Base-by-base conservation (phyloP, 1,140 invertebrate genomes). In the Alviniconcha marisindica region DNA sequence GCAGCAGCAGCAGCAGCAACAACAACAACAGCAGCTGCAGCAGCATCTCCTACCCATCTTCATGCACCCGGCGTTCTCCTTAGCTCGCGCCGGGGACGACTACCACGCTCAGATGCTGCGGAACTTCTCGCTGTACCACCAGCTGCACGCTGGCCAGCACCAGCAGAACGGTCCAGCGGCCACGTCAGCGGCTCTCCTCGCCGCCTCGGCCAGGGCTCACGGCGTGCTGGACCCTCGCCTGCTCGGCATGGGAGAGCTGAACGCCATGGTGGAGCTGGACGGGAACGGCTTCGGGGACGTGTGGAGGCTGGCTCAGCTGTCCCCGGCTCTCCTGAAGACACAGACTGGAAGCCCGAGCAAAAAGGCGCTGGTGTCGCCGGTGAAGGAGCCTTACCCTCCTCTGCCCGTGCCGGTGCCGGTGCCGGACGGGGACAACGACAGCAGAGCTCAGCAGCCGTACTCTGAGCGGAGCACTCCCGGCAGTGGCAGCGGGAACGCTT, bases 61-160 rank as follows among this genome's bases (percentile, higher is more conserved):
- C 24, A 78, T 90, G 2, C 90, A 91, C 54, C 90, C 90, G 0
- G 89, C 89, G 15, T 91, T 91, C 80, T 83, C 87, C n/a, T 60
- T 89, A 36, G 87, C 87, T 0, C 28, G 89, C 36, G 78, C 83
- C 7, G 76, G 86, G 2, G 88, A 90, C 12, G 90, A 91, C 21
- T 91, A 91, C 77, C 87, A 89, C 36, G 77, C 84, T 0, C 88
- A 90, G 63, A 56, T 91, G 10, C 69, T 91, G 24, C 80, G 88
- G 28, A 88, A 88, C 80, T 84, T 88, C 40, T 86, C 89, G 0
- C 66, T 87, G 0, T 77, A 88, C 15, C 87, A 87, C 48, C 87
- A 88, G 42, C 81, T 82, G 51, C 77, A 82, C 51, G 76, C 77
- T 18, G 60, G 77, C 60, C 56, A 69, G 4, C 56, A 63, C 63